Conservation (phyloP, 2,113 vertebrate species). For the Dipodomys spectabilis region DNA sequence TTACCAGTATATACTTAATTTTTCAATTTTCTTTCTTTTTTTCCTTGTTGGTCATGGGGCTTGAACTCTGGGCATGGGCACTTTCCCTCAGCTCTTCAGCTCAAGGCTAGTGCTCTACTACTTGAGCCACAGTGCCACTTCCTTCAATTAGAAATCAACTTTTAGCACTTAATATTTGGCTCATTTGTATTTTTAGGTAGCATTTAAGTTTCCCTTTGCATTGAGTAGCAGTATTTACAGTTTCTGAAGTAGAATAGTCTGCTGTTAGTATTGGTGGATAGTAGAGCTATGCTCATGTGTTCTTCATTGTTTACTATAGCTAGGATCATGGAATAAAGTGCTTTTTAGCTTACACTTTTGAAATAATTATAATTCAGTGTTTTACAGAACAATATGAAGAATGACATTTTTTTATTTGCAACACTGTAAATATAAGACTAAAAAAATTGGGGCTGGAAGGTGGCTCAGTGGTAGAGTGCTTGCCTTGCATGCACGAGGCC, state of each 20-base stretch:
- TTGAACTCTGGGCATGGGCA: no score
- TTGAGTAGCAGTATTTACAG: not conserved
- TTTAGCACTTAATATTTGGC: slow-evolving; percentile 54
- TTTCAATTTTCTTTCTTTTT: slow-evolving; percentile 23
- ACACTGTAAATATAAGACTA: not conserved
- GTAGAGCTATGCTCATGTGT: slow-evolving; percentile 19
- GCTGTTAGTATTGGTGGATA: not conserved
- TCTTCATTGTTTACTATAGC: slow-evolving; percentile 8
- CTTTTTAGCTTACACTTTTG: slow-evolving; percentile 33
- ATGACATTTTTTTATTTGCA: not conserved
- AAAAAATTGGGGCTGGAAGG: no score
- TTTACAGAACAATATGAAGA: slow-evolving; percentile 35
- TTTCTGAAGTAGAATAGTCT: slow-evolving; percentile 11
- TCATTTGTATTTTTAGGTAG: not conserved
- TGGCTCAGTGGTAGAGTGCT: no score
- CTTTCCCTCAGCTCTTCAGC: no score
- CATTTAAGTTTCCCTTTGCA: not conserved
- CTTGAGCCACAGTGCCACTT: no score
- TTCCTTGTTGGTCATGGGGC: not conserved
- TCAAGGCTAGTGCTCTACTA: no score
- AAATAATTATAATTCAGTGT: slow-evolving; percentile 3
- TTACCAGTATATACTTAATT: not conserved
- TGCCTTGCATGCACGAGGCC: no score
- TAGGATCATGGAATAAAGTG: not conserved
- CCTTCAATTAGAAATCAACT: slow-evolving; percentile 4